Evolutionary conservation across 2,797 vertebrate species (phyloP).

Genomic region (Petrocephalus sullivani): DNA sequence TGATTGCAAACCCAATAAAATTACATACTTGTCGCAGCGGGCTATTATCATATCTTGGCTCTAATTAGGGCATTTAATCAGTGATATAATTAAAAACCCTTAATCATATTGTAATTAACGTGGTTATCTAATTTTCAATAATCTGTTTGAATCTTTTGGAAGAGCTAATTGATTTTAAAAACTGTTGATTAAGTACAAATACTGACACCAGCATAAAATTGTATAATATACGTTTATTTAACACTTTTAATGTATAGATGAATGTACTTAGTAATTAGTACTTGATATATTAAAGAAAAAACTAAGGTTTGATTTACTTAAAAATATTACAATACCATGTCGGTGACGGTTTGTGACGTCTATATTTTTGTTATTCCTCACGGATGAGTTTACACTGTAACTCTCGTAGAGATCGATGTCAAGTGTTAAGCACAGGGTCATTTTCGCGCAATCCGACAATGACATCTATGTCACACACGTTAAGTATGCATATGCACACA

Average conservation of each 20-base stretch:
- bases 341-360: not conserved
- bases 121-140: conserved; percentile 76
- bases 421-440: not conserved
- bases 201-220: conserved; percentile 3
- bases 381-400: not conserved
- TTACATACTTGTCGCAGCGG: conserved; percentile 64
- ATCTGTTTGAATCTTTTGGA: conserved; percentile 68
- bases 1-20: conserved; percentile 62
- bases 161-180: conserved; percentile 65
- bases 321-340: not conserved
- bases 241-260: not conserved
- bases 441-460: not conserved
- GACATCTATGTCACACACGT: not conserved
- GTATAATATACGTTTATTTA: not conserved
- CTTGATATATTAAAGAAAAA: not conserved
- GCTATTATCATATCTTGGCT: conserved; percentile 79
- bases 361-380: not conserved
- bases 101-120: conserved; percentile 91
- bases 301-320: not conserved
- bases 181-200: conserved; percentile 54
- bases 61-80: conserved; percentile 81
- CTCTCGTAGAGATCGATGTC: not conserved
- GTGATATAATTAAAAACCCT: conserved; percentile 83
- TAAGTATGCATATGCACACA: not conserved
- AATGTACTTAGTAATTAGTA: not conserved